Evolutionary conservation across 2,113 vertebrate genomes (phyloP).

Genomic region (Oreotrochilus melanogaster): DNA sequence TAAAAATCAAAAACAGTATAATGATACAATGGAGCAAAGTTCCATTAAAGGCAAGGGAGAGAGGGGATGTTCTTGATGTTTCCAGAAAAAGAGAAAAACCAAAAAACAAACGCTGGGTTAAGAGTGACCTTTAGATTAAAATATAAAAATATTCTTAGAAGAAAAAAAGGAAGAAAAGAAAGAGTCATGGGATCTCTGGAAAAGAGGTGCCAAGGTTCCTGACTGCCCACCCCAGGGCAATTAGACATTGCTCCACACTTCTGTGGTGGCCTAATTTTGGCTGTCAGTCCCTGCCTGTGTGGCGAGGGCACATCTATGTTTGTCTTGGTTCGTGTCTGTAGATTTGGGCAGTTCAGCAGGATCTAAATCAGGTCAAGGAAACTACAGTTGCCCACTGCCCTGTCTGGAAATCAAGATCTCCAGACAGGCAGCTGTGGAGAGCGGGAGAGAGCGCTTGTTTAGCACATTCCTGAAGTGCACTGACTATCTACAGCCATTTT

Average conservation of each 20-base stretch:
- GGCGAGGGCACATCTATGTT: not conserved
- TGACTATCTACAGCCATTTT: slow-evolving; percentile 41
- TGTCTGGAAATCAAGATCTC: slow-evolving; percentile 17
- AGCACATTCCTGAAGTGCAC: slow-evolving; percentile 59
- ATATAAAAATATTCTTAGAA: not conserved
- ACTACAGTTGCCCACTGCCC: not conserved
- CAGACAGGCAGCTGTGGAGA: slow-evolving; percentile 37
- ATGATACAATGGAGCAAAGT: not conserved
- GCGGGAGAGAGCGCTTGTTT: slow-evolving; percentile 30
- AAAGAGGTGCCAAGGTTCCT: not conserved
- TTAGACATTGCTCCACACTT: not conserved
- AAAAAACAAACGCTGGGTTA: not conserved
- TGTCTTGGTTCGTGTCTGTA: not conserved
- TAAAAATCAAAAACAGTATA: not conserved
- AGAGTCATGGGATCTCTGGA: not conserved
- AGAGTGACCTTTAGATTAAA: not conserved
- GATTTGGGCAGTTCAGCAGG: not conserved
- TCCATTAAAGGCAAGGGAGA: not conserved
- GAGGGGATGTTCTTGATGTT: not conserved
- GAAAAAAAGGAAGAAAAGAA: not conserved
- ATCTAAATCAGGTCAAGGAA: slow-evolving; percentile 41
- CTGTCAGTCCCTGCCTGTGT: not conserved
- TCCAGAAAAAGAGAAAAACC: not conserved
- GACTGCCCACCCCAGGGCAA: not conserved
- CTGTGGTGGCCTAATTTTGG: not conserved